Base-by-base conservation (phyloP, 1,140 invertebrate genomes). In the Bombus polaris region DNA sequence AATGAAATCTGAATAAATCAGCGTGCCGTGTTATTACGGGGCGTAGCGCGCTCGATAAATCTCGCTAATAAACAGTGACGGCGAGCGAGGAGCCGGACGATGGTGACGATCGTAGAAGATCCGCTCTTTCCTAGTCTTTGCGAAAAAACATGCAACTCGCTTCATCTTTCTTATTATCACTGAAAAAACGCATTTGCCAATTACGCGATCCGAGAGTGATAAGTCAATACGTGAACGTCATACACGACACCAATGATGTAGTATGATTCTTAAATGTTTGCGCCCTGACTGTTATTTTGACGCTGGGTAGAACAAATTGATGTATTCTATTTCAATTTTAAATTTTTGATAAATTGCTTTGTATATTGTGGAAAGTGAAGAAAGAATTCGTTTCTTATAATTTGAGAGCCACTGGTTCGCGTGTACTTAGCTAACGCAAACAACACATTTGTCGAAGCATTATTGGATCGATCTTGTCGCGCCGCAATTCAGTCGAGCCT, bases 1-100 rank as follows among this genome's bases (percentile, higher is more conserved):
- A 91, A 91, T 91, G 89, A 89, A 89, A 90, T 91, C 85, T 90
- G 86, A 90, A 91, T 91, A 89, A 91, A 90, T 91, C 85, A 89
- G 47, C 72, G 66, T 22, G 57, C 37, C 80, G 72, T 83, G 79
- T 87, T 91, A 91, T 90, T 91, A 90, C 85, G 65, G 78, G 72
- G 68, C 76, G 42, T 82, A 82, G 66, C 65, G 66, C 9, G 70
- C 2, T 28, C 78, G 83, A 91, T 91, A 91, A 88, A 90, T 88
- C 78, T 84, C 44, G 70, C 47, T 87, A 86, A 90, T 87, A 88
- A 91, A 91, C 82, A 91, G 86, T 85, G 79, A 78, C 18, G 78
- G 37, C 42, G 57, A 86, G 37, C 35, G n/a, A 73, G 42, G 13
- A 42, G 73, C 65, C 28, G 25, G 35, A 12, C 70, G 39, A 72